Base-by-base conservation (phyloP, 2,888 invertebrate genomes). In the Noctuana brunneofusca region DNA sequence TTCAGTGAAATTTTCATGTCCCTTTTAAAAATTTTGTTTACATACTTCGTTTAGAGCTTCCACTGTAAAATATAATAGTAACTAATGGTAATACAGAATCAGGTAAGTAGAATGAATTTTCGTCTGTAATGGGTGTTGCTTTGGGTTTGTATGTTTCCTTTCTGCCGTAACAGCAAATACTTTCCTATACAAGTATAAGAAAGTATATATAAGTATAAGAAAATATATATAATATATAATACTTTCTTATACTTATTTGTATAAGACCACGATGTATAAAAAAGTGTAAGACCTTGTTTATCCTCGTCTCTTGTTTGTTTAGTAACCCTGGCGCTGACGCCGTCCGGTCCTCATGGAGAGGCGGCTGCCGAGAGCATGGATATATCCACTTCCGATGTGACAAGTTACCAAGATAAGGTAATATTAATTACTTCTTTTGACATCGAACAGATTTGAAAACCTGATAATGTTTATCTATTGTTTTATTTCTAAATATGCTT, bases 391-490 rank as follows among this genome's bases (percentile, higher is more conserved):
- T 52, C 73, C 4, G 80, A 78, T 0, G 64, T 62, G 6, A 56
- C 18, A n/a, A 66, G 58, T 49, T 64, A 41, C 2, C 76, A 75
- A 12, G 76, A 80, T 16, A 80, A 83, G 75, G 85, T 83, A 68
- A 43, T 58, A 43, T 58, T 64, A 41, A 30, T 35, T 63, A 27
- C 32, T 14, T n/a, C 20, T 46, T 20, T 46, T 12, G 2, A 4
- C 16, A 6, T 16, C 16, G 0, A 3, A 5, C 16, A 12, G 27
- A 6, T 30, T 30, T 30, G 30, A 8, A 30, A 30, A 35, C 12
- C 3, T 4, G n/a, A n/a, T n/a, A n/a, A n/a, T n/a, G n/a, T n/a
- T n/a, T n/a, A n/a, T n/a, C n/a, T n/a, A n/a, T n/a, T 35, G n/a
- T n/a, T n/a, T 35, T 6, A 12, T 35, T 27, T 4, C 27, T 27